These are phyloP conservation scores for Buphagus erythrorhynchus DNA, from an alignment of 2,797 vertebrate species.

Conservation along the genomic window DNA sequence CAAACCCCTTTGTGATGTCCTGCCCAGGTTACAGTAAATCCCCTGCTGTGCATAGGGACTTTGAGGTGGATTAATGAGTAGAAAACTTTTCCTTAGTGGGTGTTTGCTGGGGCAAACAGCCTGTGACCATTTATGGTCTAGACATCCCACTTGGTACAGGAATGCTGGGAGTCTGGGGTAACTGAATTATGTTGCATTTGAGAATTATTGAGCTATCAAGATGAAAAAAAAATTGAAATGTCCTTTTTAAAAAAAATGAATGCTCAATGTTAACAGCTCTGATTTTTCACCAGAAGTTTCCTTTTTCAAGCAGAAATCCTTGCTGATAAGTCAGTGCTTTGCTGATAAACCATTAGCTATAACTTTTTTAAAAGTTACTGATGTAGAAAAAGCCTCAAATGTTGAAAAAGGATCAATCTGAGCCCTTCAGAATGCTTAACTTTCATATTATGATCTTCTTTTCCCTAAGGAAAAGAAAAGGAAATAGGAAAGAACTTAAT, in stretches of 20 bases:
- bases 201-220: background rate
- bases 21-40: background rate
- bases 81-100: background rate
- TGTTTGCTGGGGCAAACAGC: background rate
- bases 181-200: background rate
- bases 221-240: background rate
- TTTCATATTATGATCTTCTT: background rate
- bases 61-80: background rate
- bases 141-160: background rate
- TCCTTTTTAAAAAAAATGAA: background rate
- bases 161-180: background rate
- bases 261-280: background rate
- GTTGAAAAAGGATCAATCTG: background rate
- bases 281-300: background rate
- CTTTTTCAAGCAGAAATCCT: background rate
- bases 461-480: no score
- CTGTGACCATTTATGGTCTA: background rate
- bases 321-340: background rate
- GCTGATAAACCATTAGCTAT: background rate
- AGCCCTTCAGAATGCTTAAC: background rate
- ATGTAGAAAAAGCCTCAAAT: background rate
- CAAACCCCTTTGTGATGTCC: background rate
- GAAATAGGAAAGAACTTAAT: background rate
- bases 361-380: background rate
- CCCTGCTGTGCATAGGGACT: background rate